phyloP scores from a whole-genome alignment of 2,797 vertebrate genomes.

The Spheniscus humboldti region DNA sequence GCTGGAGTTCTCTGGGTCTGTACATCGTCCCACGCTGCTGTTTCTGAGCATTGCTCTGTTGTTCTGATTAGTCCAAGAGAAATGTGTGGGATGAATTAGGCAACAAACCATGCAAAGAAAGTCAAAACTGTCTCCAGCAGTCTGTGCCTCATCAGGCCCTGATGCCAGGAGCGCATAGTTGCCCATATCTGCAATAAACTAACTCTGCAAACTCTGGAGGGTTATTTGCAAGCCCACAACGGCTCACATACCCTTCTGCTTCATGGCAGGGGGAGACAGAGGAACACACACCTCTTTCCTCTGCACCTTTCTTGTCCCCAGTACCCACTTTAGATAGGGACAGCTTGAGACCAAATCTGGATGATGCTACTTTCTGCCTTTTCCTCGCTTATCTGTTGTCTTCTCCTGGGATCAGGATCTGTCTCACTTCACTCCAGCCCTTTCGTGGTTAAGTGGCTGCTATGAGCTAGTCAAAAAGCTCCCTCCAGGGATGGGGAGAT shows the following conservation, averaged over 20 bases:
- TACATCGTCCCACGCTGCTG: neutral
- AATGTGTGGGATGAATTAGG: neutral
- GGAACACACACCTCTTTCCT: neutral
- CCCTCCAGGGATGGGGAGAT: neutral
- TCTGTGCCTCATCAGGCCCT: neutral
- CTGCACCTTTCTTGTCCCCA: neutral
- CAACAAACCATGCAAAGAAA: neutral
- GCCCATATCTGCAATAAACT: neutral
- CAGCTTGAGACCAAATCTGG: neutral
- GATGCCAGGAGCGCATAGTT: fast-evolving
- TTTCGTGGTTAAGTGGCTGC: neutral
- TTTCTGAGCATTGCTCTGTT: neutral
- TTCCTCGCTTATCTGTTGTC: neutral
- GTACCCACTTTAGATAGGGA: neutral
- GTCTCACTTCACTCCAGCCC: neutral
- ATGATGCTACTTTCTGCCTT: neutral
- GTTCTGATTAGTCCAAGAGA: neutral
- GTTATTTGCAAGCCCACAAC: neutral
- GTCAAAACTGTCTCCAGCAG: neutral
- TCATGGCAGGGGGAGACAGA: neutral
- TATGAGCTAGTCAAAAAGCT: neutral
- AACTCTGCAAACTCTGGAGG: neutral
- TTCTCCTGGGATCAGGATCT: neutral
- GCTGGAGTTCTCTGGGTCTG: neutral
- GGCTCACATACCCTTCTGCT: neutral